Evolutionary conservation across 2,888 invertebrate genomes (phyloP).

Genomic region (Urechis unicinctus): DNA sequence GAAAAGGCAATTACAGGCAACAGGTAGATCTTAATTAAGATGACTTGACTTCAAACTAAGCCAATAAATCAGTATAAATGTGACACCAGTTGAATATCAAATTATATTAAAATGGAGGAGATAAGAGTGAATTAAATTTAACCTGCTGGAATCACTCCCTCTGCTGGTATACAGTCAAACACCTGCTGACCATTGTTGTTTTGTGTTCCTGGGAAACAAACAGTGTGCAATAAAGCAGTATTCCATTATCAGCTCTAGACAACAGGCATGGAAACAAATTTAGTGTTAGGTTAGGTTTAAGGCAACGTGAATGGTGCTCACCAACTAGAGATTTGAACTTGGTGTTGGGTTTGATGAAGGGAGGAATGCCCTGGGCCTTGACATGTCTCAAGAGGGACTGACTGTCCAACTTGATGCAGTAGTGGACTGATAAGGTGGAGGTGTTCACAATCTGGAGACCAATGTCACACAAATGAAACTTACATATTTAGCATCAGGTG

Average conservation of each 20-base stretch:
- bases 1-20: neutral
- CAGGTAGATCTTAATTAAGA: neutral
- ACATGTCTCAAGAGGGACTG: constrained; percentile 23
- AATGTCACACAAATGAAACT: neutral
- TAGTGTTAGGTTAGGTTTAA: neutral
- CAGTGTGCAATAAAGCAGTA: too few relatives aligned
- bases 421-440: constrained; percentile 42
- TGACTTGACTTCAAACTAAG: neutral
- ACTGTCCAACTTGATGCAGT: constrained; percentile 42
- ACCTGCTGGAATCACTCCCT: constrained; percentile 40
- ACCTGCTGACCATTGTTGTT: constrained; percentile 47
- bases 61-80: neutral
- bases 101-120: constrained; percentile 19
- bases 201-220: constrained; percentile 37
- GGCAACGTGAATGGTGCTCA: constrained; percentile 20
- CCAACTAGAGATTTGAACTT: constrained; percentile 31
- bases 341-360: constrained; percentile 24
- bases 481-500: neutral
- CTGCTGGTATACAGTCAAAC: constrained; percentile 47
- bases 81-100: neutral
- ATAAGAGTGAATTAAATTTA: constrained; percentile 22
- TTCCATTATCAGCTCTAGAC: too few relatives aligned
- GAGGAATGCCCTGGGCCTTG: constrained; percentile 34
- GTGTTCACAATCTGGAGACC: constrained; percentile 39
- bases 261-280: neutral